Conservation (phyloP, 2,797 vertebrate species). For the Anisognathus igniventris region DNA sequence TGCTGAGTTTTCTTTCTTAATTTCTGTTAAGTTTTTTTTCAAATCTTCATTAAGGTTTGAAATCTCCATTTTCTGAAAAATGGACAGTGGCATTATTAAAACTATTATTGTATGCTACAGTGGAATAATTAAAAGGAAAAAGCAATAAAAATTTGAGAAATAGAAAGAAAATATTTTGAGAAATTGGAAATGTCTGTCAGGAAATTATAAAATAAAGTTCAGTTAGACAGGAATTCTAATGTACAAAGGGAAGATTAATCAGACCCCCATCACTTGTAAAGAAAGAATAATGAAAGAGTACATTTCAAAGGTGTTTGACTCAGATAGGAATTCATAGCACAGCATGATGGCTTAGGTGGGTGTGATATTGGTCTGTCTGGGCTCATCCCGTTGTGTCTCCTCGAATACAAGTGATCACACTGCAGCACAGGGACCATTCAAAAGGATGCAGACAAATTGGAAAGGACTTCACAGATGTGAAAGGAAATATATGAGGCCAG, state of each 20-base stretch:
- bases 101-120: not conserved
- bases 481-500: not conserved
- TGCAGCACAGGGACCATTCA: not conserved
- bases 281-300: not conserved
- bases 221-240: not conserved
- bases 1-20: not conserved
- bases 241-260: not conserved
- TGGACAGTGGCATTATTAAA: not conserved
- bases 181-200: not conserved
- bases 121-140: not conserved
- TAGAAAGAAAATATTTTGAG: not conserved
- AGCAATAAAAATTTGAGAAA: not conserved
- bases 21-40: not conserved
- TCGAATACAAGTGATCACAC: not conserved
- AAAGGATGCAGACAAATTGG: not conserved
- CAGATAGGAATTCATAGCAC: not conserved
- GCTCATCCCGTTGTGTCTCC: not conserved
- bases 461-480: slow-evolving; percentile 24
- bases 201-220: not conserved
- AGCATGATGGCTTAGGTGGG: not conserved
- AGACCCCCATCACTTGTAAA: not conserved
- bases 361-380: not conserved
- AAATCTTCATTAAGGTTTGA: not conserved
- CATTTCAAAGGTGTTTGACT: not conserved
- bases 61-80: not conserved